phyloP scores from a whole-genome alignment of 2,113 vertebrate species.

The Erythrocercus mccallii region DNA sequence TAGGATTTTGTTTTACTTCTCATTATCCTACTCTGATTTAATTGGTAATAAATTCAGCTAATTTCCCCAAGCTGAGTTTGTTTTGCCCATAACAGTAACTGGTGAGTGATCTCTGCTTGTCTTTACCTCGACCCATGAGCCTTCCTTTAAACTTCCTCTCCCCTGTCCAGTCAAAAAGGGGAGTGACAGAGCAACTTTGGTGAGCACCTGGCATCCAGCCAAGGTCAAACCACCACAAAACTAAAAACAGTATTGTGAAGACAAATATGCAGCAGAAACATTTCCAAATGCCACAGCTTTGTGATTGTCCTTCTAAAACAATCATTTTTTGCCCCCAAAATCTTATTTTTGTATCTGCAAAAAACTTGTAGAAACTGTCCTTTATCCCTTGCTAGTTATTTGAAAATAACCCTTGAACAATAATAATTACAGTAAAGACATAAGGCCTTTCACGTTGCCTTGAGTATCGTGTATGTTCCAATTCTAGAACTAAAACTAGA shows the following conservation, averaged over 20 bases:
- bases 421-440: neutral
- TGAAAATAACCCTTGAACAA: neutral
- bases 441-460: neutral
- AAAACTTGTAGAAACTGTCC: neutral
- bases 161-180: neutral
- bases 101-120: neutral
- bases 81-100: neutral
- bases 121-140: rapidly evolving
- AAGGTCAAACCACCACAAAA: neutral
- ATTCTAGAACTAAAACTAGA: neutral
- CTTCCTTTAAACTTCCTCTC: neutral
- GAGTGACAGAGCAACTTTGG: neutral
- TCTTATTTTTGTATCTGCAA: neutral
- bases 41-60: neutral
- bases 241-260: neutral
- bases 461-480: neutral
- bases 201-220: neutral
- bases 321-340: neutral
- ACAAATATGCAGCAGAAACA: neutral
- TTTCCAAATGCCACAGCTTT: neutral
- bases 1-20: neutral
- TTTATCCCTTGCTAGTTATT: neutral
- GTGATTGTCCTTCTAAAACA: neutral
- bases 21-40: neutral
- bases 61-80: neutral